phyloP scores from a whole-genome alignment of 2,888 invertebrate species.

The Timema cristinae region DNA sequence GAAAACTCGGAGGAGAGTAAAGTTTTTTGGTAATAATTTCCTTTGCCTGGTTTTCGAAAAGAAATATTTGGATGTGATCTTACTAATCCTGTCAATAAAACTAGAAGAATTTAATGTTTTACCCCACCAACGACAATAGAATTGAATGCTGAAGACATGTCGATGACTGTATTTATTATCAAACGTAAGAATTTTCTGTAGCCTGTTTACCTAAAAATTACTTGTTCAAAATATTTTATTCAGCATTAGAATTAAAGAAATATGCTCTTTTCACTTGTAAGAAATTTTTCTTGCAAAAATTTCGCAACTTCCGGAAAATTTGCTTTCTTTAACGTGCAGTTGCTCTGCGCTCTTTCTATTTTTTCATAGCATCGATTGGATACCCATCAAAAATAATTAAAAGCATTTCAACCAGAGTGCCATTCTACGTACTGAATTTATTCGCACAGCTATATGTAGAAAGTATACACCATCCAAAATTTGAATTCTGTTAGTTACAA shows the following conservation, averaged over 20 bases:
- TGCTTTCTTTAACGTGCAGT: background rate
- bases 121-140: background rate
- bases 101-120: background rate
- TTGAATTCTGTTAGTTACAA: background rate
- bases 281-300: slow-evolving; percentile 2
- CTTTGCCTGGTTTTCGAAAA: slow-evolving; percentile 4
- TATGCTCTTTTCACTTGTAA: background rate
- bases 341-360: background rate
- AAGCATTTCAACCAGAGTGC: background rate
- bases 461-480: background rate
- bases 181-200: background rate
- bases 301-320: background rate
- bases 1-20: slow-evolving; percentile 3
- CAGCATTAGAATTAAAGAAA: slow-evolving; percentile 4
- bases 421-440: background rate
- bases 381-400: background rate
- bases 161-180: background rate
- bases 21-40: background rate
- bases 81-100: background rate
- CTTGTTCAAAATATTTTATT: background rate
- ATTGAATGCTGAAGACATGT: background rate
- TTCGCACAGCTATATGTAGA: background rate
- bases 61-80: background rate
- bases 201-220: too few species aligned
- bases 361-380: background rate